Base-by-base conservation (phyloP, 2,797 vertebrate genomes). In the Phataginus tetradactyla region DNA sequence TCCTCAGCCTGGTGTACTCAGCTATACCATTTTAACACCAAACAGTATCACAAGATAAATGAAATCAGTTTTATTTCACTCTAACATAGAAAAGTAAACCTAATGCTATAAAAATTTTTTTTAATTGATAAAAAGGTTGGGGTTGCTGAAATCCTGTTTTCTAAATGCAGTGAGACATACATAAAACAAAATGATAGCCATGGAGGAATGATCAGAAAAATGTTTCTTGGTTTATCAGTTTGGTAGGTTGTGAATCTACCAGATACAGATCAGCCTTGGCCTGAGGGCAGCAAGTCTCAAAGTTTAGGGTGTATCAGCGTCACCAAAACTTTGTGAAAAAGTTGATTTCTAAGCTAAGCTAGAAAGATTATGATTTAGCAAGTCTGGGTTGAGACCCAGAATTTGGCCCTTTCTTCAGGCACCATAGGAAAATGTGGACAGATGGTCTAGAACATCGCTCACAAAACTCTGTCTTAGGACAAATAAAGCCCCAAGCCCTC, bases 21-120 rank as follows among this genome's bases (percentile, higher is more conserved):
- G 7, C n/a, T 75, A 29, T 61, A 53, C 6, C 72, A 80, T 14
- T 80, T 1, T 86, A 85, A 68, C 51, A 53, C 3, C 1, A 86
- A 74, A 88, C 91, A 3, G 1, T 45, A 74, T 69, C 49, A 68
- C 29, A 81, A 87, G 29, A 87, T 57, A 89, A 92, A 94, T 49
- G 53, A 95, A 90, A 90, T 81, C 61, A 86, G 80, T 71, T 79
- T 85, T 72, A 59, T 81, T 85, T 75, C 23, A 81, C 29, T 55
- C 90, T 68, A 55, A 90, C 34, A 75, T 75, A 92, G n/a, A 69
- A 77, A 75, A 78, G 20, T 49, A 80, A 55, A 75, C 21, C 53
- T 86, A 6, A 57, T 55, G 5, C n/a, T 37, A 37, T 27, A 23
- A 75, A 84, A 39, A 4, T 32, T 34, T 78, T 74, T 39, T 78